phyloP scores from a whole-genome alignment of 1,140 invertebrate species.

The Drosophila baimaii region DNA sequence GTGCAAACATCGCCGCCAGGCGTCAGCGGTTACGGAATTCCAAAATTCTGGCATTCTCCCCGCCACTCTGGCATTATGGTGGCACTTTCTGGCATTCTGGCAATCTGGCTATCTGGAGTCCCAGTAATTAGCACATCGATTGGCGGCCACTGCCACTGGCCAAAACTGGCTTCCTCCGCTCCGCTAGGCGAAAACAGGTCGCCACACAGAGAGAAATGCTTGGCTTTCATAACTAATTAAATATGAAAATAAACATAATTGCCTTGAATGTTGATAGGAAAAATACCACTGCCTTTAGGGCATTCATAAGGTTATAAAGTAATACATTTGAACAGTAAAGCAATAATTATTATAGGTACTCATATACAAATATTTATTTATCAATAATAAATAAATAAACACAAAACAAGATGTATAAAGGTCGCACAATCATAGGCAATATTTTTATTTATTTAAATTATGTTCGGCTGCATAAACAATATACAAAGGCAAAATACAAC shows the following conservation, averaged over 20 bases:
- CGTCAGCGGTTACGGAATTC: slow-evolving; percentile 11
- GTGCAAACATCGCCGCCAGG: slow-evolving; percentile 63
- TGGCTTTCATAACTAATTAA: too few relatives aligned
- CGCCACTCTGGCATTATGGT: neutral
- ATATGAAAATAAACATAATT: too few relatives aligned
- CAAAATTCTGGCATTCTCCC: neutral
- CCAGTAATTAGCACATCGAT: slow-evolving; percentile 55
- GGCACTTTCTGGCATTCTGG: slow-evolving; percentile 2
- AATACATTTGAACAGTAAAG: neutral
- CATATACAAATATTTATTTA: neutral
- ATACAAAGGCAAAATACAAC: too few relatives aligned
- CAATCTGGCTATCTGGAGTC: slow-evolving; percentile 2
- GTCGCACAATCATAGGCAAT: too few relatives aligned
- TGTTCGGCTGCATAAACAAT: too few relatives aligned
- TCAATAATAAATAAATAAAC: neutral
- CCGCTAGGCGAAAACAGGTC: slow-evolving; percentile 37
- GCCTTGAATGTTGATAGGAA: too few relatives aligned
- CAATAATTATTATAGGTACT: neutral
- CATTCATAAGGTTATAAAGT: neutral
- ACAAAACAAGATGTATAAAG: too few relatives aligned
- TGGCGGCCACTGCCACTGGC: slow-evolving; percentile 24
- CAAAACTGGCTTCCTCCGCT: slow-evolving; percentile 57
- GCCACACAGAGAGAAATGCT: slow-evolving; percentile 1
- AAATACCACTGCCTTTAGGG: neutral
- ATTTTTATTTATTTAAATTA: too few relatives aligned